These are phyloP conservation scores for Crocodylus rhombifer DNA, from an alignment of 2,797 vertebrate species.

Conservation along the genomic window DNA sequence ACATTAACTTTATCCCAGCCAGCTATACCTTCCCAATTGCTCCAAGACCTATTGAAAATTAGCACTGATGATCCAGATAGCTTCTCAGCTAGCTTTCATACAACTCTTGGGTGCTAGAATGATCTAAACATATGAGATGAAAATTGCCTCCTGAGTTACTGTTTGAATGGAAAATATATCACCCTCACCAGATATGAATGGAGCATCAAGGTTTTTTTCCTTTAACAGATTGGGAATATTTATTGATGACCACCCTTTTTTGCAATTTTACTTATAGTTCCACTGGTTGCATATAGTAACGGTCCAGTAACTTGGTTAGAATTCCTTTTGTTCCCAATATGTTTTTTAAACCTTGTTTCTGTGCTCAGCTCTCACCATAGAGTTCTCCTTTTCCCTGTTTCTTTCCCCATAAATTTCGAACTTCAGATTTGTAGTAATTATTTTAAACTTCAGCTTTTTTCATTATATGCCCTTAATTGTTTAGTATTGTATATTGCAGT, in stretches of 20 bases:
- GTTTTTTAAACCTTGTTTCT: not conserved
- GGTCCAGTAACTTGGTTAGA: not conserved
- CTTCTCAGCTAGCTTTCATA: not conserved
- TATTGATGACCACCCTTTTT: not conserved
- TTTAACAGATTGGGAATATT: not conserved
- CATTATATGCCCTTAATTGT: not conserved
- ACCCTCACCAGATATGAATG: not conserved
- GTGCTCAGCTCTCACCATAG: not conserved
- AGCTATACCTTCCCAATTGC: not conserved
- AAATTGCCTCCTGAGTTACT: not conserved
- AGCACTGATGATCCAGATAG: not conserved
- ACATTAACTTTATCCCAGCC: rapidly evolving
- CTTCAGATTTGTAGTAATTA: not conserved
- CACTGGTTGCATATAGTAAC: not conserved
- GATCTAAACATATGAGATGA: no score
- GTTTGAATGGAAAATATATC: not conserved
- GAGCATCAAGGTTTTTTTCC: not conserved
- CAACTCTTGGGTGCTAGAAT: no score
- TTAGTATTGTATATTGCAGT: not conserved
- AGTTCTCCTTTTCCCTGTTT: not conserved
- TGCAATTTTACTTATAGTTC: not conserved
- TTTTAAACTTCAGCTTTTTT: not conserved
- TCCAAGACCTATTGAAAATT: not conserved
- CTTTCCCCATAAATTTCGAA: not conserved
- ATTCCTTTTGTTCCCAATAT: not conserved